Evolutionary conservation across 2,797 vertebrate species (phyloP), one percentile per base, ranked within the genome.

Genomic region (Bucorvus abyssinicus): DNA sequence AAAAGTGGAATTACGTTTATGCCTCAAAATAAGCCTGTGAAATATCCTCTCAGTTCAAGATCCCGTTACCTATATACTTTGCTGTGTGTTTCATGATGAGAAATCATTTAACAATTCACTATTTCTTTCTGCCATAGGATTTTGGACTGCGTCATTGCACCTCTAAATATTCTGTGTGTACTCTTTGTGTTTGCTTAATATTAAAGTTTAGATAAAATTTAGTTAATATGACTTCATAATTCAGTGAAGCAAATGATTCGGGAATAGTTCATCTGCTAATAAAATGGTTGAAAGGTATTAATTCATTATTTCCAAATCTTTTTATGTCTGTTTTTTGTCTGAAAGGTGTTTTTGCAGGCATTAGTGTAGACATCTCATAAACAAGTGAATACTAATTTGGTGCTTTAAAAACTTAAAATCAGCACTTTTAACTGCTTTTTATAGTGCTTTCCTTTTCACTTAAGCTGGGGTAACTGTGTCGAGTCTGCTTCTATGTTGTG

Each of bases 381-480:
- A 40, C 22, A 67, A 44, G 8, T 23, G 14, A 55, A 36, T 45
- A 36, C 19, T 63, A 68, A 32, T 44, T 68, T 10, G 30, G 2
- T 30, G 19, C 5, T 55, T 34, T 5, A 21, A 61, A 87, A 81
- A 44, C 12, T 56, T 21, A 64, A 87, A 96, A 88, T 65, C 2
- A 3, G 17, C 1, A 0, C 0, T 59, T 93, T 49, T 38, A 61
- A 49, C 23, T 34, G 45, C 4, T 68, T 86, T 86, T 81, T 14
- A 19, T 18, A 29, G 74, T 63, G n/a, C 23, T 59, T 67, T 80
- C 10, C 3, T 22, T 81, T 87, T 68, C 64, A 17, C n/a, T 57
- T 61, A 20, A 81, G 50, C 2, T 3, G 21, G 13, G 14, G 4
- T 81, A 49, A 44, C 32, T n/a, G 23, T 9, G 15, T 1, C 0